Base-by-base conservation (phyloP, 2,888 invertebrate species). In the Pocota personata region DNA sequence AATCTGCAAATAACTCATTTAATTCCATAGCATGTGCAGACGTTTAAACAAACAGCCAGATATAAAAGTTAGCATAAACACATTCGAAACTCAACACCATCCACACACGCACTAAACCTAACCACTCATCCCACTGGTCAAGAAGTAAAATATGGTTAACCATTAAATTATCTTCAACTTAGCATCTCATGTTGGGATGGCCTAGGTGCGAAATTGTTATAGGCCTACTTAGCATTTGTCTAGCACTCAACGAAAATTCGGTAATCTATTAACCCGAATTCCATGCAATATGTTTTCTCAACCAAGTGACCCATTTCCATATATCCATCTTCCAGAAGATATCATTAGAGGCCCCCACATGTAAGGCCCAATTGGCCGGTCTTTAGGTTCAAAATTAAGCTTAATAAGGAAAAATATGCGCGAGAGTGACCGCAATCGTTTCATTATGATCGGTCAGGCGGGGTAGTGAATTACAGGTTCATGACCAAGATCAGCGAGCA, bases 391-490 rank as follows among this genome's bases (percentile, higher is more conserved):
- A 35, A 64, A 77, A 58, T 69, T 40, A 50, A 50, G 35, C 43
- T 71, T 78, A 80, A 73, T 80, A 80, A 73, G 57, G 58, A 60
- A 35, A 64, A 50, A 58, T 64, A 50, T 57, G 66, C 79, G 37
- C 71, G 37, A 72, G 62, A 78, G 8, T 78, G 83, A 73, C 78
- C 83, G 83, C 78, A 83, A 67, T 73, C 64, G 60, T 62, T 62
- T 78, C 73, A 83, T 83, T 83, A 78, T 66, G 66, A 72, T 72
- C 72, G 72, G 60, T 73, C 73, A 67, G 83, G 83, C 72, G 72
- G 78, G 78, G 62, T 78, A 55, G 78, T 78, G 78, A 73, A 73
- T 83, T 83, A 83, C 83, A 78, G 72, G 78, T 83, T 83, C 83
- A 78, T 83, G 83, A 77, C 77, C 71, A 82, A 72, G 57, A 76